Conservation (phyloP, 35 echinoderm and acorn worm species). For the Apostichopus parvimensis region DNA sequence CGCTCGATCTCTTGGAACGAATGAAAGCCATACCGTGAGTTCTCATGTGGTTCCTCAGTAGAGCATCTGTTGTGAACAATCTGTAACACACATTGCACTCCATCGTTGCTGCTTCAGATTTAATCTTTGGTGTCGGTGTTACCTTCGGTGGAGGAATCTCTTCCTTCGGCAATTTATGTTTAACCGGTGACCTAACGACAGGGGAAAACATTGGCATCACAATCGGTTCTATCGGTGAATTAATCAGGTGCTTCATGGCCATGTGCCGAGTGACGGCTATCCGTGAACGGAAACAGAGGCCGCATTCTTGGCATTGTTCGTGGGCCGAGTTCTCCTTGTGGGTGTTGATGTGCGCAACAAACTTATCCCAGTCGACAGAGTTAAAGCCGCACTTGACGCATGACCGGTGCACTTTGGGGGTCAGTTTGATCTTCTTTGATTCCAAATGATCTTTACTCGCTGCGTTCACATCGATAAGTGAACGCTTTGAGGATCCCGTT, state of each 20-base stretch:
- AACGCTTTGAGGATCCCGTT: not conserved
- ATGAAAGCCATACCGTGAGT: conserved; percentile 87
- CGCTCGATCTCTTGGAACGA: conserved; percentile 49
- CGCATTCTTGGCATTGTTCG: conserved; percentile 82
- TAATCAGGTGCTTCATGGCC: conserved; percentile 72
- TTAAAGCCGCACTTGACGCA: conserved; percentile 69
- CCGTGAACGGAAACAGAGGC: conserved; percentile 72
- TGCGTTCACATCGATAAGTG: not conserved
- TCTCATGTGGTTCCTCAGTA: conserved; percentile 66
- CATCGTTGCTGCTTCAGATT: conserved; percentile 12
- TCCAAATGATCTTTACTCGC: not conserved
- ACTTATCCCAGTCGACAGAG: conserved; percentile 56
- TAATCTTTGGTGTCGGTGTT: not conserved
- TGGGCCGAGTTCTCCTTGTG: conserved; percentile 53
- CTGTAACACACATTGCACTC: conserved; percentile 77
- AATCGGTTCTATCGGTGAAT: conserved; percentile 8
- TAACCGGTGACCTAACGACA: not conserved
- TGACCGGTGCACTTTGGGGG: not conserved
- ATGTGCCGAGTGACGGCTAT: conserved; percentile 71
- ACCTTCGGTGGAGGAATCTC: not conserved
- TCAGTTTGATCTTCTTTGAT: conserved; percentile 11
- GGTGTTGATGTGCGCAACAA: conserved; percentile 69
- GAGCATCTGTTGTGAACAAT: conserved; percentile 52
- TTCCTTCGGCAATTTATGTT: conserved; percentile 8
- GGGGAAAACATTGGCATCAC: not conserved